A percentile compares a stretch with the other conserved stretches of the same genome.
Evolutionary conservation across 2,797 vertebrate genomes (phyloP).

Genomic region (Falco rusticolus): DNA sequence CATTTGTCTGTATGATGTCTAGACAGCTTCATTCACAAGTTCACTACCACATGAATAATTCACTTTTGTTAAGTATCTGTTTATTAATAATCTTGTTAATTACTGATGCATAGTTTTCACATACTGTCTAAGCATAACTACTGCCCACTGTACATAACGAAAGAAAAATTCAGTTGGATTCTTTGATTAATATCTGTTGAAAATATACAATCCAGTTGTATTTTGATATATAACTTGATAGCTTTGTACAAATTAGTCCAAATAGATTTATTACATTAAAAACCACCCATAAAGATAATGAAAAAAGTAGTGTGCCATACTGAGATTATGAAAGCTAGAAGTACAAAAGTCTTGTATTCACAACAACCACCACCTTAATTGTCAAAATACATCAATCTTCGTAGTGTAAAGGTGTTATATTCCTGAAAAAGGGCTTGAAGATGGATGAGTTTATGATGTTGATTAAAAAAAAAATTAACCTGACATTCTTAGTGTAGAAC

Average conservation of each 20-base stretch:
- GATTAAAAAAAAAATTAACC: not conserved
- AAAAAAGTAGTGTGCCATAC: not conserved
- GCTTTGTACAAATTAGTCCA: slow-evolving; percentile 54
- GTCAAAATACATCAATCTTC: not conserved
- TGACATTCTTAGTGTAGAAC: slow-evolving; percentile 13
- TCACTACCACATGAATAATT: not conserved
- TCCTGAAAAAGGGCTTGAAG: slow-evolving; percentile 71
- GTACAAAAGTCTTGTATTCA: slow-evolving; percentile 15
- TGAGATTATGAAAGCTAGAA: slow-evolving; percentile 26
- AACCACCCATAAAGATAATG: slow-evolving; percentile 38
- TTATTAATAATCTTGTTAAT: slow-evolving; percentile 59
- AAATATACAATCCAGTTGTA: slow-evolving; percentile 65
- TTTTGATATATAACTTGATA: not conserved
- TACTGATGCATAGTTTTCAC: not conserved
- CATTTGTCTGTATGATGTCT: not conserved
- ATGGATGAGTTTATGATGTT: slow-evolving; percentile 2
- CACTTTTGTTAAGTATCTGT: not conserved
- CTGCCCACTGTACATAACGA: slow-evolving; percentile 16
- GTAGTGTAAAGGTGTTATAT: slow-evolving; percentile 51
- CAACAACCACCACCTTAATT: not conserved
- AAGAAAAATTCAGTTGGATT: slow-evolving; percentile 30
- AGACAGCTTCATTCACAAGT: not conserved
- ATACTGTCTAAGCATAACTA: not conserved
- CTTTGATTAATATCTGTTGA: slow-evolving; percentile 1
- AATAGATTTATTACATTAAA: slow-evolving; percentile 50